A percentile compares a stretch with the other conserved stretches of the same genome.
Conservation (phyloP, 2,797 vertebrate species). For the Mormyrus hasselquistii region DNA sequence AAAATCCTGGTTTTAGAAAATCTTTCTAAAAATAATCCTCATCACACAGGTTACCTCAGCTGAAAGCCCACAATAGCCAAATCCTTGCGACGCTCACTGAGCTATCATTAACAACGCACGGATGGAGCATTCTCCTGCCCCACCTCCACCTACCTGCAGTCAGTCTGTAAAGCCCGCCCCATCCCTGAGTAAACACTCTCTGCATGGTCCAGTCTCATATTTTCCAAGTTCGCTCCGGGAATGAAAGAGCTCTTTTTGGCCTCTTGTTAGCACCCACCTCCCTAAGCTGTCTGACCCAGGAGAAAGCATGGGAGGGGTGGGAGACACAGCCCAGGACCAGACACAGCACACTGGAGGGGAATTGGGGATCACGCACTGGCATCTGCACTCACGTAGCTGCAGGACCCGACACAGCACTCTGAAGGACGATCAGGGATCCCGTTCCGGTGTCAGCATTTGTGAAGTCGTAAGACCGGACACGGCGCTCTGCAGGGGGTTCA, state of each 20-base stretch:
- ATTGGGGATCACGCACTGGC: not conserved
- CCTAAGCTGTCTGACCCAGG: slow-evolving; percentile 33
- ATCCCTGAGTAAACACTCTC: slow-evolving; percentile 54
- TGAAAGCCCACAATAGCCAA: not conserved
- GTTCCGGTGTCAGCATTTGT: not conserved
- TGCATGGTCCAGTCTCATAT: slow-evolving; percentile 40
- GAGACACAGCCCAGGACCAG: not conserved
- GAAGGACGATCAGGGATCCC: not conserved
- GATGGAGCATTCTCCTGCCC: not conserved
- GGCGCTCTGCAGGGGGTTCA: not conserved
- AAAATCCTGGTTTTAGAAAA: not conserved
- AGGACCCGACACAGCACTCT: not conserved
- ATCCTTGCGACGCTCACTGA: not conserved
- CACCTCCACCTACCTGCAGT: not conserved
- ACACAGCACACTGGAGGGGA: not conserved
- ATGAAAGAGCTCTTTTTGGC: slow-evolving; percentile 60
- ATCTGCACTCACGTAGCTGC: not conserved
- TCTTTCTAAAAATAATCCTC: not conserved
- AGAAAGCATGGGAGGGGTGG: not conserved
- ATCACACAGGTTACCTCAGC: not conserved
- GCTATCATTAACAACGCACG: slow-evolving; percentile 27
- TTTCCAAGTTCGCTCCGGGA: slow-evolving; percentile 49
- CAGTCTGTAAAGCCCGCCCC: not conserved
- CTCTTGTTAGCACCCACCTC: slow-evolving; percentile 32
- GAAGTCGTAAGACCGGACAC: not conserved